Evolutionary conservation across 2,113 vertebrate genomes (phyloP).

Genomic region (Poeciliopsis prolifica): DNA sequence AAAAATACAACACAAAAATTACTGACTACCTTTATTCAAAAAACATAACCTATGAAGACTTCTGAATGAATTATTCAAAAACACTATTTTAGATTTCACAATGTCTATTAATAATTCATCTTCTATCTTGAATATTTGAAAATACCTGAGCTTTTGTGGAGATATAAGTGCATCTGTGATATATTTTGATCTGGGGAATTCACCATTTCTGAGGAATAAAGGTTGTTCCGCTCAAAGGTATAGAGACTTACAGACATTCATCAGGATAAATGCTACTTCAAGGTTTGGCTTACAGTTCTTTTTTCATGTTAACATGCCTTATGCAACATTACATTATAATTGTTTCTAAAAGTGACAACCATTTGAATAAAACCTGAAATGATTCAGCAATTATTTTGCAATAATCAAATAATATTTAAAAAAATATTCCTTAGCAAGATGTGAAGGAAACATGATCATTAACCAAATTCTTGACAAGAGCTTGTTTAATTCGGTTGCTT

Average conservation of each 20-base stretch:
- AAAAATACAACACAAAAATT: slow-evolving; percentile 25
- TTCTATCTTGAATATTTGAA: slow-evolving; percentile 57
- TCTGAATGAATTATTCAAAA: slow-evolving; percentile 73
- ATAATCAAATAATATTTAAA: no score
- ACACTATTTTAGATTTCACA: slow-evolving; percentile 69
- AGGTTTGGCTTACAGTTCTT: no score
- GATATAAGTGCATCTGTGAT: slow-evolving; percentile 39
- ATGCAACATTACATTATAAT: no score
- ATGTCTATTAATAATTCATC: slow-evolving; percentile 74
- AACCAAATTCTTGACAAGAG: no score
- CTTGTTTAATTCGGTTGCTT: no score
- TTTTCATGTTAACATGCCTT: no score
- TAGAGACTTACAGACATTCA: neutral
- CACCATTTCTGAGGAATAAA: neutral
- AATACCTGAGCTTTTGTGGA: slow-evolving; percentile 50
- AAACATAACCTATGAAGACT: slow-evolving; percentile 47
- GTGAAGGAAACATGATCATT: no score
- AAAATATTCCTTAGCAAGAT: no score
- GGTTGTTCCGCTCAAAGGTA: neutral
- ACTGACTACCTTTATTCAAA: slow-evolving; percentile 40
- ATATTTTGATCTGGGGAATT: slow-evolving; percentile 22
- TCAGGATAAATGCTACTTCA: neutral
- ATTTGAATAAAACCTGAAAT: no score
- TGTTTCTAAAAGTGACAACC: no score
- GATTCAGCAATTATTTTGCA: no score